Base-by-base conservation (phyloP, 1,140 invertebrate species). In the Stenopsyche tienmushanensis region DNA sequence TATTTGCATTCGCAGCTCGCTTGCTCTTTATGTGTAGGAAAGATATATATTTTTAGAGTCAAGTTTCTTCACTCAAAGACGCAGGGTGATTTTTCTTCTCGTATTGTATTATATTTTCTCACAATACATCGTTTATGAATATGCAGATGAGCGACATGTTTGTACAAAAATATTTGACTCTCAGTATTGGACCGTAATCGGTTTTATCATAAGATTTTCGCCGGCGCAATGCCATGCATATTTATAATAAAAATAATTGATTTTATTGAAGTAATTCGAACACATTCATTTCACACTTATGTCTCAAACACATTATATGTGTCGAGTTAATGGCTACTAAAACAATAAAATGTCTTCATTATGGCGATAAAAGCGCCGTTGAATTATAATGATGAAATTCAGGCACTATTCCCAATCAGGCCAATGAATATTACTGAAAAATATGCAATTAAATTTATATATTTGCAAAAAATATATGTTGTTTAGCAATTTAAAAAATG, bases 1-100 rank as follows among this genome's bases (percentile, higher is more conserved):
- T 54, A 64, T 64, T 64, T 64, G 49, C 62, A 64, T 64, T 54
- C 52, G 62, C 50, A 42, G 44, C 50, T 64, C 29, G 62, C 50
- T 20, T 44, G 29, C 47, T 24, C 26, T 63, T 53, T 53, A 20
- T 49, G 23, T 44, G 42, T 50, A 42, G 44, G 20, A 50, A 62
- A 62, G 13, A 62, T 17, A 63, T 53, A 18, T 42, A 53, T 53
- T 21, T 50, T 60, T 57, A 57, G 57, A 60, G 57, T 20, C 42
- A 25, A 45, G 41, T 58, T 47, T 45, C 57, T 60, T 39, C 18
- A 10, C 29, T 18, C 41, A 25, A 52, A 25, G 41, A 10, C 29
- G 41, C 29, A 58, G 54, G 20, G 29, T 39, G 52, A 55, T 25
- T 23, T n/a, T 55, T 55, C 26, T 55, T 25, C 23, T 26, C 10